Evolutionary conservation across 2,113 vertebrate species (phyloP).

Genomic region (Lucifuga dentata): DNA sequence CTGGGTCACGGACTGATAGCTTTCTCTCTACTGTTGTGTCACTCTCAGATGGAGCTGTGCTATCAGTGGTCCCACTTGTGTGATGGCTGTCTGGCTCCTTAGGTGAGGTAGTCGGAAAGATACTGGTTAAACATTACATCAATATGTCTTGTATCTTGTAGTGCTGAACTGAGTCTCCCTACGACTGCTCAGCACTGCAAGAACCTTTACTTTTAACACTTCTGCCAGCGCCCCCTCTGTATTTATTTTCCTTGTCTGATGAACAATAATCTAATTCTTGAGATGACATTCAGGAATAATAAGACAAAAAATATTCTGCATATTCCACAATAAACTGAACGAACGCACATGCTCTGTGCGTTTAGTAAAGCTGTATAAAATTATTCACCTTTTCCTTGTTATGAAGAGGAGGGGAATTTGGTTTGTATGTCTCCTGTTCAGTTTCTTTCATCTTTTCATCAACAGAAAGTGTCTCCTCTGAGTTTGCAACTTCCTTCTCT

Average conservation of each 20-base stretch:
- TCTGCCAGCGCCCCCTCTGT: conserved; percentile 12
- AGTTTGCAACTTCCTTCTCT: conserved; percentile 5
- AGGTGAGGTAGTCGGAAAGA: neutral
- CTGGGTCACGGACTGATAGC: neutral
- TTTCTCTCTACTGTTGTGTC: conserved; percentile 23
- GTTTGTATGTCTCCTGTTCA: conserved; percentile 23
- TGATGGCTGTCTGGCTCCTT: conserved; percentile 38
- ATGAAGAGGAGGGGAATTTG: conserved; percentile 14
- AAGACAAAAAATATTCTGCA: accelerated
- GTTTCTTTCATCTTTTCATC: neutral
- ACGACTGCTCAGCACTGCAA: neutral
- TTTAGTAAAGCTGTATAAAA: neutral
- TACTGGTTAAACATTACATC: conserved; percentile 32
- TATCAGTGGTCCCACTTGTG: conserved; percentile 6
- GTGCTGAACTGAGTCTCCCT: neutral
- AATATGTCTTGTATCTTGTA: neutral
- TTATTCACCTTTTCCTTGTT: conserved; percentile 41
- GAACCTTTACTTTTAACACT: neutral
- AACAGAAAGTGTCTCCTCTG: conserved; percentile 2
- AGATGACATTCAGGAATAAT: no score
- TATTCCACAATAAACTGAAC: neutral
- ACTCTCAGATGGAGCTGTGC: conserved; percentile 1
- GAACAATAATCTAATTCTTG: no score
- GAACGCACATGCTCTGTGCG: neutral
- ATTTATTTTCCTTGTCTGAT: neutral